phyloP scores from a whole-genome alignment of 53 echinoderm and acorn worm genomes.

The Astropecten irregularis region DNA sequence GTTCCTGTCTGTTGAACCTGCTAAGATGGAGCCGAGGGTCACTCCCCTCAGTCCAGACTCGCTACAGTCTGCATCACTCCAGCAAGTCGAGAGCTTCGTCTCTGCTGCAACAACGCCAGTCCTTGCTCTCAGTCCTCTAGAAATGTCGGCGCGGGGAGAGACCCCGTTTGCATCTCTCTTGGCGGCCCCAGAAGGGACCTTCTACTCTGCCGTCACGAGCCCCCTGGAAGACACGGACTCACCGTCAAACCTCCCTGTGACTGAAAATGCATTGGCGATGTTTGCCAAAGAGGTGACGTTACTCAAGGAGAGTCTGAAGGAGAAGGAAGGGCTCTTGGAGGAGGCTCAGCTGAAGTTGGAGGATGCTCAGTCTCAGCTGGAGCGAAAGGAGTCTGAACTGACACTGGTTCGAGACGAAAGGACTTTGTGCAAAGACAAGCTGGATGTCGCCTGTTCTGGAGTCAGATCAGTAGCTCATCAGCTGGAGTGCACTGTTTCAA shows the following conservation, averaged over 20 bases:
- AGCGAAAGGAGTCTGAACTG: constrained; percentile 9
- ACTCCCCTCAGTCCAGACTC: constrained; percentile 5
- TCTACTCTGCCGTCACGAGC: constrained; percentile 45
- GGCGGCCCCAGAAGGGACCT: constrained; percentile 24
- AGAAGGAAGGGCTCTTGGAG: constrained; percentile 9
- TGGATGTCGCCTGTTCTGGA: neutral
- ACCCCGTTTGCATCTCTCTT: constrained; percentile 59
- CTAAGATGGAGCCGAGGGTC: neutral
- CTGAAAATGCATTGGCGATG: neutral
- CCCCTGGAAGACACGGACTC: constrained; percentile 40
- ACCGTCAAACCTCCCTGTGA: constrained; percentile 2
- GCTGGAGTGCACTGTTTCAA: neutral
- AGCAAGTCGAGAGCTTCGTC: constrained; percentile 52
- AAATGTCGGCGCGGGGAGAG: constrained; percentile 49
- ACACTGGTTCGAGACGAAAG: neutral
- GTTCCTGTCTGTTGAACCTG: neutral
- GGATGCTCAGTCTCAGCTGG: constrained; percentile 42
- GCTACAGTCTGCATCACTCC: constrained; percentile 14
- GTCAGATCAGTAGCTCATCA: neutral
- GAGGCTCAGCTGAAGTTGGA: constrained; percentile 13
- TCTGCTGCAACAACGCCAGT: constrained; percentile 58
- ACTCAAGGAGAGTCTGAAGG: constrained; percentile 27
- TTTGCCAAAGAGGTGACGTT: neutral
- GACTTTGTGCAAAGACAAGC: neutral
- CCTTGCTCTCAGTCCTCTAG: constrained; percentile 25